These are phyloP conservation scores for Notoglanidium macrostoma DNA, from an alignment of 2,797 vertebrate genomes.

Conservation along the genomic window DNA sequence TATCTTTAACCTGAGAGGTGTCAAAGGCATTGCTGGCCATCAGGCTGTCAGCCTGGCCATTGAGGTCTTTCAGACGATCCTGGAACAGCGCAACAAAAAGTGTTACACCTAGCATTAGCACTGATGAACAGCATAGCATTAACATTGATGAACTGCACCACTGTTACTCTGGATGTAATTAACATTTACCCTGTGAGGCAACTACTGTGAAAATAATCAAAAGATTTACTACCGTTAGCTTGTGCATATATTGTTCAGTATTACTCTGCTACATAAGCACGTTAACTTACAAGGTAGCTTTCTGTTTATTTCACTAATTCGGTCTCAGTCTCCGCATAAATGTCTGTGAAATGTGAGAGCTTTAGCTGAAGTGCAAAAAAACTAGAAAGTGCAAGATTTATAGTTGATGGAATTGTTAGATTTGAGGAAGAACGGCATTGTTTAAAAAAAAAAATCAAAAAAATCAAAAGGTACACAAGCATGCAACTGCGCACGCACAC, in stretches of 20 bases:
- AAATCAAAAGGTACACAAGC: background rate
- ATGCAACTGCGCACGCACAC: too few relatives aligned
- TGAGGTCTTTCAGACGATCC: conserved; percentile 97
- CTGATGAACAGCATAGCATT: background rate
- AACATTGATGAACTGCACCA: background rate
- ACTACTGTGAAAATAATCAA: background rate
- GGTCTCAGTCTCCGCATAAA: background rate
- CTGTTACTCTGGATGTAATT: background rate
- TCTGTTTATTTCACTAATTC: background rate
- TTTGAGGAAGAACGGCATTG: too few relatives aligned
- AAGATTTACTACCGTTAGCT: background rate
- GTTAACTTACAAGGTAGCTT: background rate
- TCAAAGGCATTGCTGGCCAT: conserved; percentile 97
- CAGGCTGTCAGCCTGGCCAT: conserved; percentile 93
- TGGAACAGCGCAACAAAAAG: conserved; percentile 57
- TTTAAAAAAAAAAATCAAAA: too few relatives aligned
- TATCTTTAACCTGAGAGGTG: conserved; percentile 94
- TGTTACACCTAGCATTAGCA: background rate
- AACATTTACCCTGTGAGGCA: background rate
- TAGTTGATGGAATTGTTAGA: background rate
- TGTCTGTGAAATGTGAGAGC: background rate
- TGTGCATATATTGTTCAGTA: background rate
- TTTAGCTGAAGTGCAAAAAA: background rate
- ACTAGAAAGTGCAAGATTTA: background rate
- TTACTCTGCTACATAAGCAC: background rate